Evolutionary conservation across 2,113 vertebrate genomes (phyloP).

Genomic region (Seriola quinqueradiata): DNA sequence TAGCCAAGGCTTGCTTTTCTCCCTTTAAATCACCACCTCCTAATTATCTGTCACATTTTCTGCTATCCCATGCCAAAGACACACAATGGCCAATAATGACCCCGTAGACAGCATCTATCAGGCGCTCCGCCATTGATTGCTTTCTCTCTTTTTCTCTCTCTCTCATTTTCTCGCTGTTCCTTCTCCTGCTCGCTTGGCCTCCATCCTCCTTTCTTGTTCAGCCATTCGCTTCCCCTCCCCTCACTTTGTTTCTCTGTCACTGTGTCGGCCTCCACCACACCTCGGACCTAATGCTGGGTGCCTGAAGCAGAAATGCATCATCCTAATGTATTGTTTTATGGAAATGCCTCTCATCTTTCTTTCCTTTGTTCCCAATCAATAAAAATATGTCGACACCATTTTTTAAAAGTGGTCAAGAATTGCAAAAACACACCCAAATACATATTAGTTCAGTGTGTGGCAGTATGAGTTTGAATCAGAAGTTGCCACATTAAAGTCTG

Average conservation of each 20-base stretch:
- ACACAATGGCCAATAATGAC: slow-evolving; percentile 87
- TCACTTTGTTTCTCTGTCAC: slow-evolving; percentile 61
- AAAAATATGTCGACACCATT: slow-evolving; percentile 32
- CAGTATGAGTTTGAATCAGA: slow-evolving; percentile 47
- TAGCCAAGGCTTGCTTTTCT: slow-evolving; percentile 80
- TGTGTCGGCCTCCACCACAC: slow-evolving; percentile 19
- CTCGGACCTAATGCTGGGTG: slow-evolving; percentile 28
- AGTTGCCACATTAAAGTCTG: slow-evolving; percentile 71
- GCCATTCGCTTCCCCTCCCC: slow-evolving; percentile 39
- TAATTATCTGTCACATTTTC: slow-evolving; percentile 89
- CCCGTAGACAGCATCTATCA: slow-evolving; percentile 86
- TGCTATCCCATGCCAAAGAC: slow-evolving; percentile 84
- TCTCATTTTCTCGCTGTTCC: slow-evolving; percentile 44
- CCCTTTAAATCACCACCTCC: slow-evolving; percentile 86
- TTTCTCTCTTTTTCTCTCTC: slow-evolving; percentile 42
- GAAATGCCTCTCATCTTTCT: slow-evolving; percentile 43
- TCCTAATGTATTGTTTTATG: slow-evolving; percentile 57
- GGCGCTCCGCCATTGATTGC: slow-evolving; percentile 82
- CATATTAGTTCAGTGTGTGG: slow-evolving; percentile 12
- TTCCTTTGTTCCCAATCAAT: slow-evolving; percentile 46
- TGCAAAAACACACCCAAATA: slow-evolving; percentile 13
- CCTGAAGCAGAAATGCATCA: slow-evolving; percentile 55
- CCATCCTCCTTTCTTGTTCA: slow-evolving; percentile 46
- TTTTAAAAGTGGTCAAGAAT: slow-evolving; percentile 34
- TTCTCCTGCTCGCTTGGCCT: slow-evolving; percentile 36